Percentiles rank a stretch among this genome's conserved stretches.
Conservation (phyloP, 2,113 vertebrate species). For the Abramis brama region DNA sequence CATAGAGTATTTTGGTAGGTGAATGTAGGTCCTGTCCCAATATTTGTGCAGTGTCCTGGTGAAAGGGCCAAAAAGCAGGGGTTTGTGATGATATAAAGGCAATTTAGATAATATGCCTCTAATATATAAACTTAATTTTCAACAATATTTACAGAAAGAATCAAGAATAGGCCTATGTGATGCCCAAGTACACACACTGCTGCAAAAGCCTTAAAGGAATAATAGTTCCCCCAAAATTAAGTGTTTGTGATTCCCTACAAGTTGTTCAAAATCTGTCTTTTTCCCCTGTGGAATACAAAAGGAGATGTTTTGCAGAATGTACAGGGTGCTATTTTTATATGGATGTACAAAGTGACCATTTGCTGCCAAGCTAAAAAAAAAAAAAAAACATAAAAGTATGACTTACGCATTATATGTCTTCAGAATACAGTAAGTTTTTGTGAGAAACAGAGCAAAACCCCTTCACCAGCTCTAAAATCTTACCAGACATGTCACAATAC, state of each 20-base stretch:
- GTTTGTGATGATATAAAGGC: not conserved
- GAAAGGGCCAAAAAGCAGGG: not conserved
- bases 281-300: not conserved
- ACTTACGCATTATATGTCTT: not conserved
- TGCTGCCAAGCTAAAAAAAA: not conserved
- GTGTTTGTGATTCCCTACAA: not conserved
- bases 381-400: not conserved
- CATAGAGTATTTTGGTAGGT: conserved; percentile 10
- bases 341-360: not conserved
- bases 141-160: not conserved
- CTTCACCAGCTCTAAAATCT: not conserved
- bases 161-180: not conserved
- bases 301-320: not conserved
- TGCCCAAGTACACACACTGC: not conserved
- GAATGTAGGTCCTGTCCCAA: conserved; percentile 36
- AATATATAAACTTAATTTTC: not conserved
- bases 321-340: not conserved
- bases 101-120: not conserved
- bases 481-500: not conserved
- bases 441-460: not conserved
- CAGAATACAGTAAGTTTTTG: not conserved
- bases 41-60: not conserved
- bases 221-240: not conserved
- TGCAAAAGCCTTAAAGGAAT: not conserved
- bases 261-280: not conserved